Base-by-base conservation (phyloP, 2,888 invertebrate species). In the Mythimna albipuncta region DNA sequence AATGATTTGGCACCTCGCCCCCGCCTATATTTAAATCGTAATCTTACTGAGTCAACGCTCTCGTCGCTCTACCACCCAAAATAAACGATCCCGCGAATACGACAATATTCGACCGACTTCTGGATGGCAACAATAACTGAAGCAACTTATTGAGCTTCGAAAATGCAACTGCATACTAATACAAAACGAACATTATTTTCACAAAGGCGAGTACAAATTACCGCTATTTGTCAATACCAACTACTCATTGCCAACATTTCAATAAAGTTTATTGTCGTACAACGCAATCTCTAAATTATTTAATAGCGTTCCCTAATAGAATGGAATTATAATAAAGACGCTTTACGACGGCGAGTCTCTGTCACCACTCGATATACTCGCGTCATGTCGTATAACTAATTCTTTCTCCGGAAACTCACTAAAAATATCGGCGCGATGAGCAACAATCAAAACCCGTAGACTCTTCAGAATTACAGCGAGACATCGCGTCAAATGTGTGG, bases 41-140 rank as follows among this genome's bases (percentile, higher is more conserved):
- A 95, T 95, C 93, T 94, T 91, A 94, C 92, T 95, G 95, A 95
- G 95, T 95, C 96, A 96, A 95, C 95, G 96, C 92, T 94, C 95
- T 92, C 92, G 90, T 89, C 90, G 91, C 91, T 93, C 90, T 93
- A 88, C 92, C 91, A 92, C 94, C 91, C 87, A 84, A 95, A 95
- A 95, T 95, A 95, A 94, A 93, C 93, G 89, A 91, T 92, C 89
- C 91, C 88, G 89, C 85, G 89, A 90, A 91, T 88, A 91, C 91
- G 91, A 93, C 93, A 93, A 91, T 91, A 92, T 91, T 89, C 89
- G 85, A 82, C 89, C 89, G 91, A 91, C 88, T 91, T 91, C 89
- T 88, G 87, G 89, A 91, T 90, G 91, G 89, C 88, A 90, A 89
- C 91, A 93, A 90, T 89, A 89, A 88, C 78, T 71, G 74, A 68